A percentile compares a stretch with the other conserved stretches of the same genome.
phyloP scores from a whole-genome alignment of 2,888 invertebrate genomes.

The Megaustenia siamemsis region DNA sequence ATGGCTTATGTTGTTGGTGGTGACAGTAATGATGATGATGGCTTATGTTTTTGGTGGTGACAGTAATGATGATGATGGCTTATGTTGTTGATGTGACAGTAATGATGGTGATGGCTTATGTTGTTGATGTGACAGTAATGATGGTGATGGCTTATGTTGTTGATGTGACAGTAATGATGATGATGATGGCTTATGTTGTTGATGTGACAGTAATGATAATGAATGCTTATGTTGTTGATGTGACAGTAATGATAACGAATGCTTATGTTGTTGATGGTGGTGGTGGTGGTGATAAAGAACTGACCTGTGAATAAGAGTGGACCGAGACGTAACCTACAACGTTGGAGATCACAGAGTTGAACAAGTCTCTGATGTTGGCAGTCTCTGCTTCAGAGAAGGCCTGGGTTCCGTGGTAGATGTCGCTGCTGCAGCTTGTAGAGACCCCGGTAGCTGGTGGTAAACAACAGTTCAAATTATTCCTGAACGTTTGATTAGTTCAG shows the following conservation, averaged over 20 bases:
- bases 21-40: no score
- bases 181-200: no score
- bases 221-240: no score
- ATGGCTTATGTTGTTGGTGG: not conserved
- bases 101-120: not conserved
- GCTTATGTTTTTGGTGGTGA: not conserved
- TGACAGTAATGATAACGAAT: no score
- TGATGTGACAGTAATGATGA: no score
- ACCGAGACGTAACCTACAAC: conserved; percentile 33
- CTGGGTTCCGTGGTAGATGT: no score
- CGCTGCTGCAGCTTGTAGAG: conserved; percentile 28
- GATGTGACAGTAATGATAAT: no score
- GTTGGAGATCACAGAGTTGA: not conserved
- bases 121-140: not conserved
- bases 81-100: not conserved
- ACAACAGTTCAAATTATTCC: not conserved
- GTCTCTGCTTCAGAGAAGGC: no score
- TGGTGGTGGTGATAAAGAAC: not conserved
- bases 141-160: not conserved
- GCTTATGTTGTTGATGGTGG: not conserved
- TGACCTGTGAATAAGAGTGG: conserved; percentile 48
- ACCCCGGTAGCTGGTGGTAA: conserved; percentile 35
- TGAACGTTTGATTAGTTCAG: not conserved
- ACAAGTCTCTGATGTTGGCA: no score
- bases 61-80: not conserved